Evolutionary conservation across 1,140 invertebrate genomes (phyloP).

Genomic region (Aleiodes sp.): DNA sequence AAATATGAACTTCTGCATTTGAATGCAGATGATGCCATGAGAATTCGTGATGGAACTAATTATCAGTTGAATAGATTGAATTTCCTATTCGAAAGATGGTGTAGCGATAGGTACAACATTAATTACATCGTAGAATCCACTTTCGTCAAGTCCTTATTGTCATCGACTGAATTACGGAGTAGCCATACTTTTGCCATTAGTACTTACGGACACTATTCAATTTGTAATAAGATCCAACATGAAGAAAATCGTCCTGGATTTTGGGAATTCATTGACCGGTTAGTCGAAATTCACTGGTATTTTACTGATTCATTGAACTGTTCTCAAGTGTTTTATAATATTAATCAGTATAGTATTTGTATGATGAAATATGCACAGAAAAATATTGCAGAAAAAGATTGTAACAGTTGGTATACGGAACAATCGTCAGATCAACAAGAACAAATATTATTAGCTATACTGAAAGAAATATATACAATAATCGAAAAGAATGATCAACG

Average conservation of each 20-base stretch:
- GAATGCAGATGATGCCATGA: not conserved
- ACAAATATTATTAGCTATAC: not conserved
- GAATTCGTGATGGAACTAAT: not conserved
- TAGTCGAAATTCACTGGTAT: not conserved
- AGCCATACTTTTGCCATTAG: not conserved
- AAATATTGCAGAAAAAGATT: not conserved
- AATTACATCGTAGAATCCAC: not conserved
- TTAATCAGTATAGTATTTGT: not conserved
- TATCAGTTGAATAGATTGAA: not conserved
- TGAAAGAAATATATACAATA: not conserved
- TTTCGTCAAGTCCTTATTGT: not conserved
- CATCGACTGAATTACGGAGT: not conserved
- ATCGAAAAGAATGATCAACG: not conserved
- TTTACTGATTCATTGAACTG: not conserved
- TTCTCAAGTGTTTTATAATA: not conserved
- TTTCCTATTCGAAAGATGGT: not conserved
- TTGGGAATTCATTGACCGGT: not conserved
- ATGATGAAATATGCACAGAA: not conserved
- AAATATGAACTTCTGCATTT: too few species aligned
- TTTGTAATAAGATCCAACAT: not conserved
- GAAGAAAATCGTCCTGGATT: not conserved
- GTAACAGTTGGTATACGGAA: not conserved
- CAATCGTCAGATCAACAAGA: not conserved
- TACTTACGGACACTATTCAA: not conserved
- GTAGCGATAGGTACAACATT: not conserved